phyloP scores from a whole-genome alignment of 2,113 vertebrate species.

The Notothenia rossii region DNA sequence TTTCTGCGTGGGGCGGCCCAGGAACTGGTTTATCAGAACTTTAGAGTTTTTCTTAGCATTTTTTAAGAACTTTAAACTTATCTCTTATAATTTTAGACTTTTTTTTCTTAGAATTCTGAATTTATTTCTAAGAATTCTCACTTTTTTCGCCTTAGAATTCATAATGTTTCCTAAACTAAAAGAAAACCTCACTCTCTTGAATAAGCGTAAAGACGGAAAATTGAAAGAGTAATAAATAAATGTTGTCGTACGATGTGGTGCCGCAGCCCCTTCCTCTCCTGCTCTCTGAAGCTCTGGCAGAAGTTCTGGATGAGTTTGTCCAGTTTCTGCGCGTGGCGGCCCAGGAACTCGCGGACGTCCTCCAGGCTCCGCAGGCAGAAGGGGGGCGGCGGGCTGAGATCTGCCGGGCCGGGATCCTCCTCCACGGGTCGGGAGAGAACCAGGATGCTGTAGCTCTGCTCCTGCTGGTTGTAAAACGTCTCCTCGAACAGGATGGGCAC shows the following conservation, averaged over 20 bases:
- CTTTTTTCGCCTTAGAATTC: too few relatives aligned
- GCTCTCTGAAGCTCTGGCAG: constrained; percentile 88
- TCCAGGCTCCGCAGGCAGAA: constrained; percentile 91
- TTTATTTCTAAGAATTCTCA: too few relatives aligned
- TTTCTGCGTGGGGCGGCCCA: too few relatives aligned
- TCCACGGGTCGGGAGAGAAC: constrained; percentile 92
- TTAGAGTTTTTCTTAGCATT: too few relatives aligned
- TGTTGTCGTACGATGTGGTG: constrained; percentile 90
- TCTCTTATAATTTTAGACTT: too few relatives aligned
- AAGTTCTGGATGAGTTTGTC: constrained; percentile 90
- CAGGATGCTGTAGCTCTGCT: constrained; percentile 95
- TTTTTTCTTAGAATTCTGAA: too few relatives aligned
- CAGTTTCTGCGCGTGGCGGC: constrained; percentile 90
- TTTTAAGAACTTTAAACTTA: too few relatives aligned
- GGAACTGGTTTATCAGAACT: too few relatives aligned
- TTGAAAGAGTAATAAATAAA: too few relatives aligned
- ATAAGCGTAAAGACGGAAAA: too few relatives aligned
- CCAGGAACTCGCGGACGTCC: constrained; percentile 92
- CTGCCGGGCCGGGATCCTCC: constrained; percentile 80
- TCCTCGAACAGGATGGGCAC: constrained; percentile 96
- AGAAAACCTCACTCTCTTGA: too few relatives aligned
- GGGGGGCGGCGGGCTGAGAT: constrained; percentile 71
- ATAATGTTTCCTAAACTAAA: too few relatives aligned
- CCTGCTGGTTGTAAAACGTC: constrained; percentile 97
- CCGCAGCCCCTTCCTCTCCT: constrained; percentile 92